Evolutionary conservation across 1,140 invertebrate genomes (phyloP), one percentile per base, ranked within the genome.

Genomic region (Neodiprion lecontei): DNA sequence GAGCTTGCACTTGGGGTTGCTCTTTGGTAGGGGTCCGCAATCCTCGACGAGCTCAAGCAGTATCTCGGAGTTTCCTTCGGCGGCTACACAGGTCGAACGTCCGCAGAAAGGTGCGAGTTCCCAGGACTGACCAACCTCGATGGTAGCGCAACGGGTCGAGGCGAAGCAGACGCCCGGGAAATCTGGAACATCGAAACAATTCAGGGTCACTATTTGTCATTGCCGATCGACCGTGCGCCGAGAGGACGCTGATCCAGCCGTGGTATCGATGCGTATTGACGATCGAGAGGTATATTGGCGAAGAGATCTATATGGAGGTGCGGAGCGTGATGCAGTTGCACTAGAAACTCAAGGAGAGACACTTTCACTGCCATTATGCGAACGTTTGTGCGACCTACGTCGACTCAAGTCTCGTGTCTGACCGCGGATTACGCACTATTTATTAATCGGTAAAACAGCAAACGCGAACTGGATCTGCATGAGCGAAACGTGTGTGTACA

Each of bases 81-180:
- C 92, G 75, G 93, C 90, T 1, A 96, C 94, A 86, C 95, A 97
- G 53, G 94, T 96, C 74, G 94, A 95, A 75, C 94, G 92, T 11
- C 96, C 95, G 80, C 95, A 97, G 92, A 96, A 97, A 2, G 95
- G 95, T 9, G 92, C 89, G 77, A 97, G 84, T 48, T 96, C 95
- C 95, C 95, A 97, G 47, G 92, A 90, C 85, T 96, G 94, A 61
- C 92, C 92, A 49, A 94, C 94, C 82, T 96, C 94, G 48, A 96
- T 92, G 14, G 95, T 96, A 1, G 95, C 93, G 84, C 95, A 97
- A 75, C 92, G 92, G n/a, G 95, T 97, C 0, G 95, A 96, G 1
- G 95, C 95, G 87, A 96, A 97, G 82, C 95, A 97, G 90, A 95
- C 91, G 10, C 94, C 94, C 67, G 95, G 95, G 90, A 97, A 97